Evolutionary conservation across 1,140 invertebrate species (phyloP), one percentile per base, ranked within the genome.

Genomic region (Scylla paramamosain): DNA sequence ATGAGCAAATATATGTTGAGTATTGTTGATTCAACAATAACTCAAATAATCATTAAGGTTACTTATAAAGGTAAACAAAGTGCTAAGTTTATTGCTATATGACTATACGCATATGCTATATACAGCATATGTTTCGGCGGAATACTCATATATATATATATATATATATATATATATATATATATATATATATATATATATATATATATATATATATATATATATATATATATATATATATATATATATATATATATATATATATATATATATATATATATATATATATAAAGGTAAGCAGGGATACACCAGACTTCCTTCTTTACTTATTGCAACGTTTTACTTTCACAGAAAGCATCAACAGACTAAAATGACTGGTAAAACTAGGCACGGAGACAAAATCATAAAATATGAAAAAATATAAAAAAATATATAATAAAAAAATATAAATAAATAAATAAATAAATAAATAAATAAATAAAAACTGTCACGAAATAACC

Each of bases 181-280:
- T 87, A 14, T 87, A 87, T 28, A 25, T 28, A 87, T 28, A 87
- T 28, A 87, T 28, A 87, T 28, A 87, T 28, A 87, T 28, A 87
- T 28, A 87, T 28, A 87, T 28, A 87, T 28, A 87, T 28, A 87
- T 12, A 87, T 28, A 87, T 28, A 87, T 87, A 87, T 28, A 87
- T 31, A 87, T 28, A 87, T 28, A 87, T 87, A 87, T 87, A 87
- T 87, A 87, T 87, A 25, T 87, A 87, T 87, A 87, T 87, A 87
- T 87, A 87, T 87, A 87, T 31, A 87, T 87, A 87, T 87, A 87
- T 87, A 87, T 87, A 87, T 87, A 87, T 87, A 87, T 87, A 87
- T 87, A 87, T 87, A 87, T 87, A 87, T 25, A 87, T 87, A 87
- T 31, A 87, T 87, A 87, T 87, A 87, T 87, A 87, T 87, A 87